Evolutionary conservation across 2,113 vertebrate species (phyloP), one percentile per base, ranked within the genome.

Genomic region (Strix aluco): DNA sequence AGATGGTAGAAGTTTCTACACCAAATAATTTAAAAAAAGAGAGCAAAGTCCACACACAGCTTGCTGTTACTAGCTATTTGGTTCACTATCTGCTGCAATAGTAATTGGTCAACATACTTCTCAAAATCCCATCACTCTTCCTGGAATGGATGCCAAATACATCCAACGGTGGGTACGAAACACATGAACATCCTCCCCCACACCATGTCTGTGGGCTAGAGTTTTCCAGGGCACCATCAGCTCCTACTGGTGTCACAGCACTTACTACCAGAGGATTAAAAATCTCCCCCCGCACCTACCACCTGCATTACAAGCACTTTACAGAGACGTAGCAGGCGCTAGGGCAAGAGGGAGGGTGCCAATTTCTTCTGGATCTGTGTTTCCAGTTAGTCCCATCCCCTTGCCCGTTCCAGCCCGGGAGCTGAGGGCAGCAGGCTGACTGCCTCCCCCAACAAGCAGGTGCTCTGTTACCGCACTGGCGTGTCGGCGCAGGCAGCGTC

Each of bases 261-360:
- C 8, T 22, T 10, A 4, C 66, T 11, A 11, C 55, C 52, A 29
- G 40, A 59, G 20, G 44, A 16, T 7, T 40, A 7, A 10, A 23
- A 5, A 4, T 6, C 62, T 51, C 25, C 23, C 30, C 5, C 4
- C 15, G 2, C 40, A n/a, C 12, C 1, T 6, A 52, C 4, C 44
- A 40, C 42, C 75, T 67, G 83, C 51, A 7, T 0, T 3, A 23
- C 47, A 62, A 38, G 14, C 2, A 4, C 51, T 29, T 51, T 6
- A 47, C 23, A 51, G 46, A 26, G 55, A 13, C 2, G 8, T 3
- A 85, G 91, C 51, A 34, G 73, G 16, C 1, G 1, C 70, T 14
- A 17, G 1, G 0, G 70, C 49, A 54, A 13, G 0, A 2, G 51
- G 30, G 40, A 58, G 20, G 38, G 13, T 1, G 21, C 22, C 0